These are phyloP conservation scores for Triplophysa tibetana DNA, from an alignment of 2,113 vertebrate species.

Conservation along the genomic window DNA sequence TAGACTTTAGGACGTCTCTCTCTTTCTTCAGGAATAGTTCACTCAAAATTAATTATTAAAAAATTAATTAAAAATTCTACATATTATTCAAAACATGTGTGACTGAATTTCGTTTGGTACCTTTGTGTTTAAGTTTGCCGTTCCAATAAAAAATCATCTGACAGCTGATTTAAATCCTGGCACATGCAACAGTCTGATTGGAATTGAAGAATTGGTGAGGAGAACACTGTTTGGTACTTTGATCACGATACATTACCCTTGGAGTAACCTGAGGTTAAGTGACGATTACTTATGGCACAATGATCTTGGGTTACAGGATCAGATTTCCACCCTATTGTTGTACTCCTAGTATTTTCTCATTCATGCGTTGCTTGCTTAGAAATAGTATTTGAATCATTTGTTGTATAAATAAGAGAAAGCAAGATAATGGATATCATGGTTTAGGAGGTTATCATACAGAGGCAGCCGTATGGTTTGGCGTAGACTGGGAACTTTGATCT, in stretches of 20 bases:
- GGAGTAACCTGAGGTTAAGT: too few relatives aligned
- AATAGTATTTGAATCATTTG: neutral
- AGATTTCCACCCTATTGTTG: neutral
- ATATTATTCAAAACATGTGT: too few relatives aligned
- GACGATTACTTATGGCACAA: too few relatives aligned
- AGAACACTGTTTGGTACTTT: too few relatives aligned
- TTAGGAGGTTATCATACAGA: neutral
- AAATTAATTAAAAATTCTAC: neutral
- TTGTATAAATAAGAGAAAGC: neutral
- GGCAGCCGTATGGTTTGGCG: conserved; percentile 24
- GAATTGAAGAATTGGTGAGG: too few relatives aligned
- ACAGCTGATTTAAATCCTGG: neutral
- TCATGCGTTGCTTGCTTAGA: neutral
- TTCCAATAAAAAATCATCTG: neutral
- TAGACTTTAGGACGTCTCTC: neutral
- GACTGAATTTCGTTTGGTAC: neutral
- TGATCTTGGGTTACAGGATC: neutral
- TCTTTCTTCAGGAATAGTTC: conserved; percentile 7
- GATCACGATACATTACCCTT: too few relatives aligned
- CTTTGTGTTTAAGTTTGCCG: neutral
- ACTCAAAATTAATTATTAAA: neutral
- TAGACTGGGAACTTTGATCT: conserved; percentile 25
- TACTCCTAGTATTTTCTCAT: neutral
- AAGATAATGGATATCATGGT: neutral
- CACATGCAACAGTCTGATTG: too few relatives aligned